These are phyloP conservation scores for Syrrhaptes paradoxus DNA, from an alignment of 2,113 vertebrate genomes.

Conservation along the genomic window DNA sequence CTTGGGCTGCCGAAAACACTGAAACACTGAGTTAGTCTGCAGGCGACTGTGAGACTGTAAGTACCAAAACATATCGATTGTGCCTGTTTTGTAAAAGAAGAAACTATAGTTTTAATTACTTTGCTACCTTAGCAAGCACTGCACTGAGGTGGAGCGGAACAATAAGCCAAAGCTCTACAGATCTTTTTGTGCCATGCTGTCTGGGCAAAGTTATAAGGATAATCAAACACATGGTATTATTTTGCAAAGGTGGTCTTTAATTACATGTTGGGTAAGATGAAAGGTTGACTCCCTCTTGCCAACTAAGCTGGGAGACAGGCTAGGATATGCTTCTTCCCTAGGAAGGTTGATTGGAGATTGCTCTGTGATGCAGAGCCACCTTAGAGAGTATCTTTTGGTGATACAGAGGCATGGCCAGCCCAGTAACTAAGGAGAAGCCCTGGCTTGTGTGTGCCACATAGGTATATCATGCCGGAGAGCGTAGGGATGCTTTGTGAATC, in stretches of 20 bases:
- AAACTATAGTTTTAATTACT: background rate
- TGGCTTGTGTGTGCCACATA: background rate
- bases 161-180: background rate
- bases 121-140: background rate
- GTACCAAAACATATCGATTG: background rate
- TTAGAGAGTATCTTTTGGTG: background rate
- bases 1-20: background rate
- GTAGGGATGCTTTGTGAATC: rapidly evolving
- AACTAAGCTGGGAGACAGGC: background rate
- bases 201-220: background rate
- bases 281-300: background rate
- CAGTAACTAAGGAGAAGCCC: background rate
- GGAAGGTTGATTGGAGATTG: background rate
- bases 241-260: background rate
- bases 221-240: background rate
- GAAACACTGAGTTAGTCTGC: background rate
- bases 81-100: background rate
- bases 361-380: background rate
- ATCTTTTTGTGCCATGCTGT: background rate
- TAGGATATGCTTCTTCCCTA: background rate
- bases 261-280: background rate
- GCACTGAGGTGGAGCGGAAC: background rate
- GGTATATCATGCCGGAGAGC: background rate
- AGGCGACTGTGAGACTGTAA: background rate
- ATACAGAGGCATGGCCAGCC: background rate